Evolutionary conservation across 2,797 vertebrate species (phyloP), one percentile per base, ranked within the genome.

Genomic region (Pseudomugil gertrudae): DNA sequence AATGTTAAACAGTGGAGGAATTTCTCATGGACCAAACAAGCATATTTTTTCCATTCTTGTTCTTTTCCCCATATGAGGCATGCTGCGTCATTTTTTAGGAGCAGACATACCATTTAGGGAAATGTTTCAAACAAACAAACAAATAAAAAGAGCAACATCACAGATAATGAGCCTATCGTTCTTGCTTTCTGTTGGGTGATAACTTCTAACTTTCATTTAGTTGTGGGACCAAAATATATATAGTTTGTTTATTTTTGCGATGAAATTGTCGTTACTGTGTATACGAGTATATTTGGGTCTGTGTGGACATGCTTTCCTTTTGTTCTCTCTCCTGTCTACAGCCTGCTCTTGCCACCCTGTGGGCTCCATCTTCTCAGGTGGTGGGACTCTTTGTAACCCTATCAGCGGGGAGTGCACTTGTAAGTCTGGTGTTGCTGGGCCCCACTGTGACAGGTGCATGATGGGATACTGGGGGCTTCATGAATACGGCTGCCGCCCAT

Each of bases 401-500:
- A 94, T 83, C 90, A 95, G 93, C 0, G 94, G 96, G 0, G 92
- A 94, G 87, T 97, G 96, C 50, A 91, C 95, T 85, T 98, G 97
- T 90, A 97, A 96, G 82, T 95, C 96, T 0, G 96, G 96, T 0
- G 95, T 96, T 55, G 93, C 93, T 0, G 95, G 95, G 40, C 92
- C 93, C 56, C 92, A 58, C 57, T 97, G 97, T 15, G 95, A 96
- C 89, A 92, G 63, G 75, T 98, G 96, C 80, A 94, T 95, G 82
- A 90, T 91, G 8, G 95, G 96, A 61, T 96, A 96, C 90, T 97
- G 96, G 96, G 97, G 96, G 26, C 95, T 97, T 0, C 84, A 95
- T 17, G 80, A 94, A 67, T 94, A 96, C 0, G 95, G 96, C 91
- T 98, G 96, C 84, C 92, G 84, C 4, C 95, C 95, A 2, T 97